phyloP scores from a whole-genome alignment of 2,888 invertebrate species.

The Cancer borealis region DNA sequence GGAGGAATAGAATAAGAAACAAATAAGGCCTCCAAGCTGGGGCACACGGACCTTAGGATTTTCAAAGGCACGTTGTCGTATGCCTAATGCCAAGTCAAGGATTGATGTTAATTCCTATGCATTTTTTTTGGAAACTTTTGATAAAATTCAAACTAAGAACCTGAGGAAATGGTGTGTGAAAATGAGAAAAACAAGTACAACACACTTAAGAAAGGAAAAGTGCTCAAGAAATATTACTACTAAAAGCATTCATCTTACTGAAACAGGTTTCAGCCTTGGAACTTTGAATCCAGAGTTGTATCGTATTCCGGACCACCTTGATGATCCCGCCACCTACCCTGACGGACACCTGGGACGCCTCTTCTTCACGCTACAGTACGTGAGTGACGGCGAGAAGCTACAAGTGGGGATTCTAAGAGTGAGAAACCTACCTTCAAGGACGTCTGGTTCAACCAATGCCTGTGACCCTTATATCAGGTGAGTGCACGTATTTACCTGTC shows the following conservation, averaged over 20 bases:
- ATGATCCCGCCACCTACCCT: slow-evolving; percentile 84
- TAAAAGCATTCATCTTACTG: not conserved
- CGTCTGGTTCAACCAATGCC: slow-evolving; percentile 83
- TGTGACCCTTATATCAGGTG: slow-evolving; percentile 90
- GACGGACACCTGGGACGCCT: slow-evolving; percentile 88
- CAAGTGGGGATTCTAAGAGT: slow-evolving; percentile 88
- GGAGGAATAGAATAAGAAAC: too few relatives aligned
- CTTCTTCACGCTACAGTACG: slow-evolving; percentile 79
- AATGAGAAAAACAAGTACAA: not conserved
- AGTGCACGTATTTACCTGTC: slow-evolving; percentile 76
- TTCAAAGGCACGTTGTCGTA: too few relatives aligned
- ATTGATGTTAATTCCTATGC: too few relatives aligned
- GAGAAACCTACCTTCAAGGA: slow-evolving; percentile 87
- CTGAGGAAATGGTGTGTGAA: too few relatives aligned
- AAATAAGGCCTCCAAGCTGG: too few relatives aligned
- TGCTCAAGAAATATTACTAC: not conserved
- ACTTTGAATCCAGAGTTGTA: slow-evolving; percentile 87
- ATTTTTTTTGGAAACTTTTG: too few relatives aligned
- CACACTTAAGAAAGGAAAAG: not conserved
- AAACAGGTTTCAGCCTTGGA: slow-evolving; percentile 80
- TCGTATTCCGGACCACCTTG: slow-evolving; percentile 84
- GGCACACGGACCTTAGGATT: too few relatives aligned
- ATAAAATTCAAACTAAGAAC: too few relatives aligned
- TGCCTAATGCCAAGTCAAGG: too few relatives aligned
- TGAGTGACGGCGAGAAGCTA: slow-evolving; percentile 82